Evolutionary conservation across 1,140 invertebrate species (phyloP).

Genomic region (Zaprionus tsacasi): DNA sequence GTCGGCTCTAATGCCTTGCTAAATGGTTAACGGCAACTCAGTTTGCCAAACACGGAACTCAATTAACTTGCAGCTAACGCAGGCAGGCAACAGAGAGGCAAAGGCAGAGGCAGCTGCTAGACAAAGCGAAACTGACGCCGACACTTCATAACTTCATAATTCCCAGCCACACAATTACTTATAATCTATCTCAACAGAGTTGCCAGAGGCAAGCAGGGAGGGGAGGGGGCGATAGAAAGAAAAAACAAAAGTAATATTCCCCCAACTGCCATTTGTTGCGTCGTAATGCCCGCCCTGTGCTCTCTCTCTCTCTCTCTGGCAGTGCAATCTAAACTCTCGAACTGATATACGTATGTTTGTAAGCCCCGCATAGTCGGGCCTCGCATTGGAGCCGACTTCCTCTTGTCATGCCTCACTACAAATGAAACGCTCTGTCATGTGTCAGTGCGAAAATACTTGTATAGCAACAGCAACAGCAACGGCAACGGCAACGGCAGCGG

Average conservation of each 20-base stretch:
- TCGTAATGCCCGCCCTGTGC: constrained; percentile 28
- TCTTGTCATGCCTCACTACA: constrained; percentile 67
- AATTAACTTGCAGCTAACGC: constrained; percentile 48
- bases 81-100: too few relatives aligned
- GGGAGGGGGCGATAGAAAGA: not conserved
- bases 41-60: constrained; percentile 39
- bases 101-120: not conserved
- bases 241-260: constrained; percentile 16
- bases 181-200: constrained; percentile 46
- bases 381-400: constrained; percentile 56
- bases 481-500: not conserved
- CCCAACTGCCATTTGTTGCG: not conserved
- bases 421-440: constrained; percentile 82
- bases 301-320: constrained; percentile 35
- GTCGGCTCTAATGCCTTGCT: constrained; percentile 50
- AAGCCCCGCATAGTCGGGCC: constrained; percentile 17
- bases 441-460: constrained; percentile 62
- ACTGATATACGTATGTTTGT: constrained; percentile 7
- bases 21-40: constrained; percentile 44
- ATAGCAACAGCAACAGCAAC: constrained; percentile 20
- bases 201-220: constrained; percentile 12
- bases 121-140: constrained; percentile 17
- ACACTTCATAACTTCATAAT: constrained; percentile 58
- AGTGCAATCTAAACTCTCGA: constrained; percentile 47
- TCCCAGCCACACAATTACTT: constrained; percentile 43